phyloP scores from a whole-genome alignment of 92 coral and sea anemone genomes.

The Porites divaricata region DNA sequence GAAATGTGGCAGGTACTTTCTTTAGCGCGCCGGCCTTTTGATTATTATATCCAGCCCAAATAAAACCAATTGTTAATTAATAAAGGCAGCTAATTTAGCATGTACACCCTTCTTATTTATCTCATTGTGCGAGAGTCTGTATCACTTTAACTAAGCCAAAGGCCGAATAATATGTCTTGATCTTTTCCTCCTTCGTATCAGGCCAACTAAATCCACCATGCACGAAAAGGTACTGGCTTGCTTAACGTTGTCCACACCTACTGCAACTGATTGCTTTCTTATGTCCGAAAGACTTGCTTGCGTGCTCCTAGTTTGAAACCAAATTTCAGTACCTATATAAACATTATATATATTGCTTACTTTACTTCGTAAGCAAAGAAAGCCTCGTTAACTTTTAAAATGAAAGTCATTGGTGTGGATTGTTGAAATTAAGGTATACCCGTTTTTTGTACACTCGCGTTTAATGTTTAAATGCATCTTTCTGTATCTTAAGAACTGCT shows the following conservation, averaged over 20 bases:
- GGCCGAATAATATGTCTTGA: not conserved
- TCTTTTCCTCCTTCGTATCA: not conserved
- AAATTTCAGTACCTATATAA: not conserved
- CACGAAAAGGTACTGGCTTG: no score
- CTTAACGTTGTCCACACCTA: no score
- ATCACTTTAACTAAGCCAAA: conserved; percentile 27
- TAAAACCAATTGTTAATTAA: conserved; percentile 25
- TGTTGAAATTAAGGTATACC: no score
- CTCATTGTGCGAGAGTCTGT: conserved; percentile 30
- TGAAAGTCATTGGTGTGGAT: no score
- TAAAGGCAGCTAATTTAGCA: conserved; percentile 21
- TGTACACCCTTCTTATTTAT: conserved; percentile 16
- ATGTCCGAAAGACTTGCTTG: not conserved
- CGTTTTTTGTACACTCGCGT: no score
- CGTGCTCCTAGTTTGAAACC: not conserved
- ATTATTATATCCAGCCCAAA: conserved; percentile 9
- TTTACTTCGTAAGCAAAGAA: not conserved
- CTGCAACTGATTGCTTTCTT: not conserved
- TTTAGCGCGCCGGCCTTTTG: no score
- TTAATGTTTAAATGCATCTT: not conserved
- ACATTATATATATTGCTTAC: conserved; percentile 26
- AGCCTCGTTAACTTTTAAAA: no score
- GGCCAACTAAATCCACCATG: not conserved
- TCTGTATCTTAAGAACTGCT: not conserved
- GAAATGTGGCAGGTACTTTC: not conserved